A percentile compares a stretch with the other conserved stretches of the same genome.
These are phyloP conservation scores for Staurois parvus DNA, from an alignment of 2,797 vertebrate genomes.

Conservation along the genomic window DNA sequence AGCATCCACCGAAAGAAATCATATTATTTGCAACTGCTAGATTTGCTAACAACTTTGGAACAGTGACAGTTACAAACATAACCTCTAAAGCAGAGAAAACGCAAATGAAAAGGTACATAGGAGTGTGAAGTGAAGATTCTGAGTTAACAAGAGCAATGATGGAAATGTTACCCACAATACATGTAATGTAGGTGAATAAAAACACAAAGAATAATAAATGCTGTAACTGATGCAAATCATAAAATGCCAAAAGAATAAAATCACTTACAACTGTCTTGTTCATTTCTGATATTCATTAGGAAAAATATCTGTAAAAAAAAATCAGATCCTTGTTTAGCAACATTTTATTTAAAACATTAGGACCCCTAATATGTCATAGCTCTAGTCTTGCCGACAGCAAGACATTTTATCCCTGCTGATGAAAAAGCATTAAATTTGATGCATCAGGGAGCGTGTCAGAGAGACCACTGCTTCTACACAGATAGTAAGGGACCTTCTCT, in stretches of 20 bases:
- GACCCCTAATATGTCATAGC: no score
- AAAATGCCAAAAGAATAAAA: constrained; percentile 42
- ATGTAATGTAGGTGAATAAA: constrained; percentile 18
- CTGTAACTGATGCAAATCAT: constrained; percentile 10
- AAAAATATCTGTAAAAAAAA: not conserved
- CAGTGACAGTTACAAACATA: no score
- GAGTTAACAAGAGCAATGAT: constrained; percentile 8
- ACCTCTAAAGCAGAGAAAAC: not conserved
- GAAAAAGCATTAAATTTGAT: no score
- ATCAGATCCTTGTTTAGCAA: not conserved
- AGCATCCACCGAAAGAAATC: constrained; percentile 17
- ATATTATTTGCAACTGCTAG: constrained; percentile 1
- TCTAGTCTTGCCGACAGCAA: no score
- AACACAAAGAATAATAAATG: constrained; percentile 1
- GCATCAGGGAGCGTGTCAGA: no score
- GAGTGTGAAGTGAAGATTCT: constrained; percentile 8
- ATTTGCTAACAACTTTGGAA: constrained; percentile 17
- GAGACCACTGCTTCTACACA: no score
- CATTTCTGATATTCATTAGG: not conserved
- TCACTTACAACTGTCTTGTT: constrained; percentile 1
- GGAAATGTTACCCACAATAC: not conserved
- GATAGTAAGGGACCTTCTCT: no score
- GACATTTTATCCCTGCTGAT: no score
- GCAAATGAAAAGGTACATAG: constrained; percentile 44
- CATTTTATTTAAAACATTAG: no score